These are phyloP conservation scores for Echinometra lucunter DNA, from an alignment of 53 echinoderm and acorn worm species.

Conservation along the genomic window DNA sequence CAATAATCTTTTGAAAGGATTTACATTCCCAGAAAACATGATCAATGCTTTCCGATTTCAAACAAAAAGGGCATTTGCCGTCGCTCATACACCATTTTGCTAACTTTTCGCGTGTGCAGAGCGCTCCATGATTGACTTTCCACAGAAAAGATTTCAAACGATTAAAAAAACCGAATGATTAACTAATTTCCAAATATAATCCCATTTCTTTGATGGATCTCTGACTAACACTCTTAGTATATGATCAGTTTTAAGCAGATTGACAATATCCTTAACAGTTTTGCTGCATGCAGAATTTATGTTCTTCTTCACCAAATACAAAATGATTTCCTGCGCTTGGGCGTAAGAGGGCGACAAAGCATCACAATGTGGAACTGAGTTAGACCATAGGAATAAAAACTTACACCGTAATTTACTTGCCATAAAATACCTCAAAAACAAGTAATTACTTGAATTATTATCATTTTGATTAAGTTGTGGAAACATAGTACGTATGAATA, in stretches of 20 bases:
- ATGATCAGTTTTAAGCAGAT: not conserved
- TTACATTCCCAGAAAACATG: conserved; percentile 69
- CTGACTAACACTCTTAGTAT: not conserved
- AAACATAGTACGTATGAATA: conserved; percentile 5
- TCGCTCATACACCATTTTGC: conserved; percentile 37
- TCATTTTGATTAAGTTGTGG: not conserved
- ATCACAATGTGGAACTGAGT: conserved; percentile 50
- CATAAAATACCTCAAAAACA: conserved; percentile 53
- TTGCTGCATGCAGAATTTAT: not conserved
- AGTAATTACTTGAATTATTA: not conserved
- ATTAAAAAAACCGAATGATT: not conserved
- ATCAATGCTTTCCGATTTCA: not conserved
- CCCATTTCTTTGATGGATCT: not conserved
- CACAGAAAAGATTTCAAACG: not conserved
- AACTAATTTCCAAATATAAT: not conserved
- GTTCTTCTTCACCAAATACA: not conserved
- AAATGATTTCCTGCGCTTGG: not conserved
- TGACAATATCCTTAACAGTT: not conserved
- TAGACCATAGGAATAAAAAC: conserved; percentile 46
- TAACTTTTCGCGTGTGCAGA: conserved; percentile 54
- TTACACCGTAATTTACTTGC: conserved; percentile 19
- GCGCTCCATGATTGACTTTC: not conserved
- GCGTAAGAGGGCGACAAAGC: not conserved
- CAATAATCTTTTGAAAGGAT: not conserved
- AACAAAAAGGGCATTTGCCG: conserved; percentile 50